A percentile compares a stretch with the other conserved stretches of the same genome.
Conservation (phyloP, 1,140 invertebrate species). For the Orchestia grillus region DNA sequence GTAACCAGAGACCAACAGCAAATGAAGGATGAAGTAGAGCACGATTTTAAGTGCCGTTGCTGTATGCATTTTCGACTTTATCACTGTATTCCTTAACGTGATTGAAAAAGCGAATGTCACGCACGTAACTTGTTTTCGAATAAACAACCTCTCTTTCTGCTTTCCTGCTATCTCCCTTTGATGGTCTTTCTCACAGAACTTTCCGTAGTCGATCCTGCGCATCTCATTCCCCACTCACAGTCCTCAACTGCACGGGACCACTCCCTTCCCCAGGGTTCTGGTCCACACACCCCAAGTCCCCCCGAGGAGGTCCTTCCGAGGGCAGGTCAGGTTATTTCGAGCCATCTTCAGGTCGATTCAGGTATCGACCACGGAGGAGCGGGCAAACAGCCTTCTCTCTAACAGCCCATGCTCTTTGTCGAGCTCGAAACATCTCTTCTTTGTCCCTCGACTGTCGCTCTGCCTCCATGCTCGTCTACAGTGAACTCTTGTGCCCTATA, state of each 20-base stretch:
- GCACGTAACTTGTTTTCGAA: too few species aligned
- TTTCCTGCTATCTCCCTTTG: too few species aligned
- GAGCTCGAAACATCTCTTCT: neutral
- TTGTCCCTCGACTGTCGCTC: neutral
- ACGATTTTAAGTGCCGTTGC: too few species aligned
- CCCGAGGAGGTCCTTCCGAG: neutral
- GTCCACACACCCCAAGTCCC: neutral
- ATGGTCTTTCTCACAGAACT: too few species aligned
- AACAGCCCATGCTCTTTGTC: constrained; percentile 40
- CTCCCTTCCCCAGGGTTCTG: neutral
- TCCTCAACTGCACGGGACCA: neutral
- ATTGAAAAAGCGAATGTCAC: too few species aligned
- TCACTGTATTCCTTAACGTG: too few species aligned
- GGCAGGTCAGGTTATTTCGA: constrained; percentile 27
- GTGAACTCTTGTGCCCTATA: neutral
- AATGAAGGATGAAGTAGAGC: too few species aligned
- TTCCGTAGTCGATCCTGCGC: too few species aligned
- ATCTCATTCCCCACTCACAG: too few species aligned
- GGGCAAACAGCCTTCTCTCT: constrained; percentile 15
- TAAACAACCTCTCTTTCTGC: too few species aligned
- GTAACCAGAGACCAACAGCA: too few species aligned
- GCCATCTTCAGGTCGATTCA: constrained; percentile 21
- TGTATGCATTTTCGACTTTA: too few species aligned
- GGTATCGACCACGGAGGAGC: neutral
- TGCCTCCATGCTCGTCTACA: neutral